These are phyloP conservation scores for Mechanitis mazaeus DNA, from an alignment of 2,888 invertebrate genomes.

Conservation along the genomic window DNA sequence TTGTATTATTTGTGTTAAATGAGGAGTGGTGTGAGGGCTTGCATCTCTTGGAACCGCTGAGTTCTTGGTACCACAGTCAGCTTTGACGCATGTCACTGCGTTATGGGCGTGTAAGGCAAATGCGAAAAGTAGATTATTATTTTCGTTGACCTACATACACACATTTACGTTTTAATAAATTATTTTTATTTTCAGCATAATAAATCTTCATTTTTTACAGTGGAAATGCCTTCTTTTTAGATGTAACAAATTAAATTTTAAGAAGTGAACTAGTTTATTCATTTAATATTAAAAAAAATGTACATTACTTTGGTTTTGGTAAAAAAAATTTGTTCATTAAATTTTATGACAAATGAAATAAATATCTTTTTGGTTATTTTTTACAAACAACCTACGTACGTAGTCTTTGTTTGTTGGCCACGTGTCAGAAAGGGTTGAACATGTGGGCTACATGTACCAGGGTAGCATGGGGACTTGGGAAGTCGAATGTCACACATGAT, in stretches of 20 bases:
- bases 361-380: too few species aligned
- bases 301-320: too few species aligned
- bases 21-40: slow-evolving; percentile 28
- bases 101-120: slow-evolving; percentile 53
- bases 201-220: neutral
- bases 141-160: neutral
- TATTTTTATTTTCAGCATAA: slow-evolving; percentile 8
- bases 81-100: slow-evolving; percentile 75
- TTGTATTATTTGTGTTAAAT: slow-evolving; percentile 13
- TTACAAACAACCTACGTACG: slow-evolving; percentile 20
- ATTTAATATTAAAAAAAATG: too few species aligned
- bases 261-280: too few species aligned
- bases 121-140: slow-evolving; percentile 5
- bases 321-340: too few species aligned
- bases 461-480: slow-evolving; percentile 47
- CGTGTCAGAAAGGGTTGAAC: slow-evolving; percentile 72
- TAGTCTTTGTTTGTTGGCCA: slow-evolving; percentile 33
- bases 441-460: slow-evolving; percentile 73
- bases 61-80: slow-evolving; percentile 58
- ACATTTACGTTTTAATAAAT: neutral
- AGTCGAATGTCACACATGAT: slow-evolving; percentile 56
- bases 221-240: too few species aligned
- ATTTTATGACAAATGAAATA: too few species aligned
- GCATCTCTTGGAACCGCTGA: slow-evolving; percentile 50
- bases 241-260: too few species aligned